Evolutionary conservation across 2,113 vertebrate genomes (phyloP).

Genomic region (Hucho hucho): DNA sequence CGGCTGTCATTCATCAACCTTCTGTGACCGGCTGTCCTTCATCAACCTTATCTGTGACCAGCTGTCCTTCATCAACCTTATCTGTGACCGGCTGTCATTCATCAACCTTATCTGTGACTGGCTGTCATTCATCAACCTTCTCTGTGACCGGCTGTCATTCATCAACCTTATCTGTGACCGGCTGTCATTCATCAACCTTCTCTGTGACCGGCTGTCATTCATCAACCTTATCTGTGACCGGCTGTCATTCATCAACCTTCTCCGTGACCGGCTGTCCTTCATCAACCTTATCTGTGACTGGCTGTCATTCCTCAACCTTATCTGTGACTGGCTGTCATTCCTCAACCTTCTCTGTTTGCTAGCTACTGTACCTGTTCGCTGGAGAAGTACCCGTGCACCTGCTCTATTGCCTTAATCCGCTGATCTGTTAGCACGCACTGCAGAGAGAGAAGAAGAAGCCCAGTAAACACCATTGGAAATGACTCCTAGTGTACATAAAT

Average conservation of each 20-base stretch:
- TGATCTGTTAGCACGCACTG: constrained; percentile 97
- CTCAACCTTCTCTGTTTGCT: not conserved
- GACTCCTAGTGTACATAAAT: too few species aligned
- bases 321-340: not conserved
- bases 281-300: not conserved
- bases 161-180: too few species aligned
- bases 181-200: too few species aligned
- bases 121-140: too few species aligned
- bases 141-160: too few species aligned
- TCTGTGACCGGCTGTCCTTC: too few species aligned
- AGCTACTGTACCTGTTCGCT: constrained; percentile 88
- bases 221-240: not conserved
- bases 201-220: not conserved
- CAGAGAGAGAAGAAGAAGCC: constrained; percentile 11
- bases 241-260: not conserved
- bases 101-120: not conserved
- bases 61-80: too few species aligned
- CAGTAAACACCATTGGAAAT: not conserved
- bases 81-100: too few species aligned
- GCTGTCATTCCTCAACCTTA: too few species aligned
- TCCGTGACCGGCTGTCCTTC: too few species aligned
- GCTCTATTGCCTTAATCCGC: constrained; percentile 93
- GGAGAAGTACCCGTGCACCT: constrained; percentile 97
- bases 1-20: too few species aligned
- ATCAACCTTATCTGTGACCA: too few species aligned